A percentile compares a stretch with the other conserved stretches of the same genome.
Evolutionary conservation across 2,113 vertebrate genomes (phyloP).

Genomic region (Haemorhous mexicanus): DNA sequence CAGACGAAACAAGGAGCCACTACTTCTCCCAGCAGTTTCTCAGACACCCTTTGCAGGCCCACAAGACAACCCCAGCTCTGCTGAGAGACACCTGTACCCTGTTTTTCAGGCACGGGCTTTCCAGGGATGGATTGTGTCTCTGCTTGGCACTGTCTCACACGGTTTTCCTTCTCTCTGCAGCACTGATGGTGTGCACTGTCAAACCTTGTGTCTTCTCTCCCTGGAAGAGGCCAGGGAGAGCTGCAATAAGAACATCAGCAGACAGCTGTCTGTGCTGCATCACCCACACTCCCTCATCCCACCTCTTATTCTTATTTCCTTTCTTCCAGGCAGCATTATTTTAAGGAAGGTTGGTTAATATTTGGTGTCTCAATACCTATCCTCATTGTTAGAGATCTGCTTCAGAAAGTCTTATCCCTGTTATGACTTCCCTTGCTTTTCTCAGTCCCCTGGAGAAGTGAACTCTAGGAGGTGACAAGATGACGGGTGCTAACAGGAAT

Average conservation of each 20-base stretch:
- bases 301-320: not conserved
- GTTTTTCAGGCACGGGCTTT: not conserved
- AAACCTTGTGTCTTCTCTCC: not conserved
- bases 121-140: not conserved
- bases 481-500: not conserved
- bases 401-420: not conserved
- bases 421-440: not conserved
- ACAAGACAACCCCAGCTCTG: not conserved
- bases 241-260: fast-evolving
- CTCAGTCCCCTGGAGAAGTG: not conserved
- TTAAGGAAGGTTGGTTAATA: not conserved
- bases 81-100: not conserved
- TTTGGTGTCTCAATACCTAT: not conserved
- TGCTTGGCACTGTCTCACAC: not conserved
- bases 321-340: not conserved
- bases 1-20: not conserved
- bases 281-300: not conserved
- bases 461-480: not conserved
- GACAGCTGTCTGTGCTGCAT: not conserved
- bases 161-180: not conserved
- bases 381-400: not conserved
- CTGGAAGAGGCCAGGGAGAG: not conserved
- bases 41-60: not conserved
- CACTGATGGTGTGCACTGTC: fast-evolving
- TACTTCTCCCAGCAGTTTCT: not conserved